phyloP scores from a whole-genome alignment of 2,888 invertebrate genomes.

The Stenodera caucasica region DNA sequence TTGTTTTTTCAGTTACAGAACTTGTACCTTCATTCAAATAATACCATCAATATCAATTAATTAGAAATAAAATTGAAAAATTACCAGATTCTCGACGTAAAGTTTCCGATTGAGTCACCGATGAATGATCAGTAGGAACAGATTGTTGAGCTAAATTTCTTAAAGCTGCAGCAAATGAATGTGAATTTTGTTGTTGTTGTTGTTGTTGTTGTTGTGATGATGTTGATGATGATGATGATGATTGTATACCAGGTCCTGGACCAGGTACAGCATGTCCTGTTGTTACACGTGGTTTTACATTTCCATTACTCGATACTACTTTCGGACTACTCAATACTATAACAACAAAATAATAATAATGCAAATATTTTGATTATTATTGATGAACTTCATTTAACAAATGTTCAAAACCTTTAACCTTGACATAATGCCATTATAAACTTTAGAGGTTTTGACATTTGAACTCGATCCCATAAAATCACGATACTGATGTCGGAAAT shows the following conservation, averaged over 20 bases:
- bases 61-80: slow-evolving; percentile 10
- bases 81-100: slow-evolving; percentile 49
- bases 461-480: slow-evolving; percentile 20
- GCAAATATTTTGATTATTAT: not conserved
- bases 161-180: slow-evolving; percentile 88
- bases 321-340: slow-evolving; percentile 44
- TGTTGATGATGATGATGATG: slow-evolving; percentile 35
- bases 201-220: not conserved
- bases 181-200: slow-evolving; percentile 48
- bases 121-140: slow-evolving; percentile 60
- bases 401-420: slow-evolving; percentile 14
- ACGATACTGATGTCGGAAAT: slow-evolving; percentile 15
- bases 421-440: slow-evolving; percentile 17
- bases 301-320: slow-evolving; percentile 47
- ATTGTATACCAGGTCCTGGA: slow-evolving; percentile 54
- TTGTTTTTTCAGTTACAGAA: slow-evolving; percentile 46
- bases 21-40: slow-evolving; percentile 33
- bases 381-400: not conserved
- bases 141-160: slow-evolving; percentile 91
- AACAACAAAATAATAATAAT: slow-evolving; percentile 19
- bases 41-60: too few relatives aligned
- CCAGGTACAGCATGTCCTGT: slow-evolving; percentile 52
- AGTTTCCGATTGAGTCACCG: slow-evolving; percentile 38
- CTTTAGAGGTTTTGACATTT: slow-evolving; percentile 21
- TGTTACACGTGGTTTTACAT: slow-evolving; percentile 46